A percentile compares a stretch with the other conserved stretches of the same genome.
Evolutionary conservation across 2,888 invertebrate species (phyloP).

Genomic region (Cryptocephalus primarius): DNA sequence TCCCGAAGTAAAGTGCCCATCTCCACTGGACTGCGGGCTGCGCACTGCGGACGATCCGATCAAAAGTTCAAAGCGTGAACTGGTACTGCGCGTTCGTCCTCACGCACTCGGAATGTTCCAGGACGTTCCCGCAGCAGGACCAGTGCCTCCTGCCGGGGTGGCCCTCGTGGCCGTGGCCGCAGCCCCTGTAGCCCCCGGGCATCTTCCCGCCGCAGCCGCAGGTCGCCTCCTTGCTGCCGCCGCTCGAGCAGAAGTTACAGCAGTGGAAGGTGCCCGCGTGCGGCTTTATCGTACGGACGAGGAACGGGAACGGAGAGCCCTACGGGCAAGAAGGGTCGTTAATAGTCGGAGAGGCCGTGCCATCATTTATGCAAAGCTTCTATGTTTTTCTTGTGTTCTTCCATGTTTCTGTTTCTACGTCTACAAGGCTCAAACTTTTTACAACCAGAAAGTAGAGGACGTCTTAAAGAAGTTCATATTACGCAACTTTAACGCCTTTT

Average conservation of each 20-base stretch:
- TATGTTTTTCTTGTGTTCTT: too few species aligned
- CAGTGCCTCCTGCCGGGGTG: constrained; percentile 73
- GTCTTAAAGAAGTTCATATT: too few species aligned
- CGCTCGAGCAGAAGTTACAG: constrained; percentile 72
- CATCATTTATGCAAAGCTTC: too few species aligned
- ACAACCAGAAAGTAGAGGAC: too few species aligned
- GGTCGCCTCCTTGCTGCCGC: constrained; percentile 53
- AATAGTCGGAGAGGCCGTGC: too few species aligned
- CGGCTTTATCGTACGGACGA: constrained; percentile 49
- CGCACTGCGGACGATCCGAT: too few species aligned
- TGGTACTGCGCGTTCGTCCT: constrained; percentile 43
- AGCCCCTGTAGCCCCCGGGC: constrained; percentile 66
- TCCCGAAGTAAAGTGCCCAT: too few species aligned
- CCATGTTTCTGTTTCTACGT: too few species aligned
- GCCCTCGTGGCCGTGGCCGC: constrained; percentile 71
- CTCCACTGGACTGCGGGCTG: too few species aligned
- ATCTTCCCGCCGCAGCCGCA: constrained; percentile 67
- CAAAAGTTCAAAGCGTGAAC: constrained; percentile 44
- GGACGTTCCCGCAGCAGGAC: constrained; percentile 67
- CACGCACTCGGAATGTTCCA: constrained; percentile 50
- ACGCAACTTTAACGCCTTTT: too few species aligned
- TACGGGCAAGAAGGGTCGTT: too few species aligned
- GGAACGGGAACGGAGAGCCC: constrained; percentile 59
- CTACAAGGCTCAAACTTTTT: too few species aligned
- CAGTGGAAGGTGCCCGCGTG: constrained; percentile 70